Percentiles rank a stretch among this genome's conserved stretches.
These are phyloP conservation scores for Alcedo quadribrachys DNA, from an alignment of 2,797 vertebrate species.

Conservation along the genomic window DNA sequence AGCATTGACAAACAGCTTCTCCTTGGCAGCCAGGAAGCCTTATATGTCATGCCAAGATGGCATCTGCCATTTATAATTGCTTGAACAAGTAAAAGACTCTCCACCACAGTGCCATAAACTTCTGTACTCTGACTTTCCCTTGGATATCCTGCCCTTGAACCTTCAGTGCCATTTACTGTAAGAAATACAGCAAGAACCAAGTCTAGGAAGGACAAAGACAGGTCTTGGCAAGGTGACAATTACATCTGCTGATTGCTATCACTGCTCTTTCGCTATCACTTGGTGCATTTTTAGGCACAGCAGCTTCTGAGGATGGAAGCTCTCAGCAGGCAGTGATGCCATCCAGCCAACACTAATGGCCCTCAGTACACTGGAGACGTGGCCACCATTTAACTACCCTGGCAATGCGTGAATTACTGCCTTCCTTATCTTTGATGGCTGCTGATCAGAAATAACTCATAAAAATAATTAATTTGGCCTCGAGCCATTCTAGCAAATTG, in stretches of 20 bases:
- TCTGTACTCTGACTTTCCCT: not conserved
- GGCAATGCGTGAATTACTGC: not conserved
- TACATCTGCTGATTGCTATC: slow-evolving; percentile 30
- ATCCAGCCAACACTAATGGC: not conserved
- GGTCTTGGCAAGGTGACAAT: slow-evolving; percentile 30
- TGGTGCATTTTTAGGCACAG: slow-evolving; percentile 14
- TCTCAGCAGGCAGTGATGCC: not conserved
- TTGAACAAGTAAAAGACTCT: slow-evolving; percentile 20
- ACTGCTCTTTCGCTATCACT: slow-evolving; percentile 11
- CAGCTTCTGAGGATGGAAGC: not conserved
- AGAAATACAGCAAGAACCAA: not conserved
- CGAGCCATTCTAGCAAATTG: not conserved
- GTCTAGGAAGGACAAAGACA: slow-evolving; percentile 18
- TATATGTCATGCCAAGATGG: slow-evolving; percentile 30
- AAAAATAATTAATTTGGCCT: not conserved
- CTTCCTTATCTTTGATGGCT: not conserved
- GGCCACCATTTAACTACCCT: slow-evolving; percentile 1
- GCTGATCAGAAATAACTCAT: not conserved
- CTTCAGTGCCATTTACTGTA: not conserved
- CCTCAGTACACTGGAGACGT: not conserved
- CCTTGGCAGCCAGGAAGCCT: not conserved
- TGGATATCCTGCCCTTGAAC: not conserved
- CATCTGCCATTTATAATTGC: slow-evolving; percentile 53
- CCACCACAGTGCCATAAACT: not conserved
- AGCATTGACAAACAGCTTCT: slow-evolving; percentile 24